Percentiles rank a stretch among this genome's conserved stretches.
phyloP scores from a whole-genome alignment of 30 jellyfish, hydroid and myxozoan genomes.

The Aurelia coerulea region DNA sequence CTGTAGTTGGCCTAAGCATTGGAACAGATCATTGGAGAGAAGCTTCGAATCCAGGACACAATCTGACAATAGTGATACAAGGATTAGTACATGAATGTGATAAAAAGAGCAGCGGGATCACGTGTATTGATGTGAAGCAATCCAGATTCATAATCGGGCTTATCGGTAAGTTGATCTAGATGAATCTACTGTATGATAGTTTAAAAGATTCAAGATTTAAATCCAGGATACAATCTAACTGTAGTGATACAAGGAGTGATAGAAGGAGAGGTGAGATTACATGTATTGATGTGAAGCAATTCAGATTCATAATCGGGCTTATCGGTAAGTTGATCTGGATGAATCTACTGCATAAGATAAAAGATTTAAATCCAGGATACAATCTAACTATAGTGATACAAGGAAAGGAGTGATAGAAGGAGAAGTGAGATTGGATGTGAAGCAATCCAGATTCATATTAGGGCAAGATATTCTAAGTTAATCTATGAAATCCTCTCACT shows the following conservation, averaged over 20 bases:
- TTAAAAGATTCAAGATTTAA: background rate
- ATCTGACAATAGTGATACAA: slow-evolving; percentile 11
- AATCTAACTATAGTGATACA: slow-evolving; percentile 18
- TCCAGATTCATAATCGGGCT: slow-evolving; percentile 28
- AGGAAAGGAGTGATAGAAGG: slow-evolving; percentile 22
- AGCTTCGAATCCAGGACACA: slow-evolving; percentile 9
- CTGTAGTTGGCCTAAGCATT: slow-evolving; percentile 30
- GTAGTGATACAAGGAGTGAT: slow-evolving; percentile 39
- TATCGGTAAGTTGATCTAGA: slow-evolving; percentile 7
- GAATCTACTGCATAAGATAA: no score
- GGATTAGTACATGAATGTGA: slow-evolving; percentile 45
- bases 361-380: background rate
- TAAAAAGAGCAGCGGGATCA: background rate
- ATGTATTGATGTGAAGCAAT: slow-evolving; percentile 23
- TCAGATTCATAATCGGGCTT: slow-evolving; percentile 15
- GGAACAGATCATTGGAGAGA: slow-evolving; percentile 75
- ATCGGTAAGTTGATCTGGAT: slow-evolving; percentile 6
- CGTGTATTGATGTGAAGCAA: slow-evolving; percentile 16
- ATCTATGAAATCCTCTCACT: no score
- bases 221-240: slow-evolving; percentile 20
- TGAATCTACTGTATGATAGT: no score
- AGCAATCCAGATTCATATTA: slow-evolving; percentile 19
- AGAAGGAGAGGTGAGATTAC: background rate
- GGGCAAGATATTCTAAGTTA: background rate
- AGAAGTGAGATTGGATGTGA: background rate